Evolutionary conservation across 2,888 invertebrate species (phyloP).

Genomic region (Pristionchus fissidentatus): DNA sequence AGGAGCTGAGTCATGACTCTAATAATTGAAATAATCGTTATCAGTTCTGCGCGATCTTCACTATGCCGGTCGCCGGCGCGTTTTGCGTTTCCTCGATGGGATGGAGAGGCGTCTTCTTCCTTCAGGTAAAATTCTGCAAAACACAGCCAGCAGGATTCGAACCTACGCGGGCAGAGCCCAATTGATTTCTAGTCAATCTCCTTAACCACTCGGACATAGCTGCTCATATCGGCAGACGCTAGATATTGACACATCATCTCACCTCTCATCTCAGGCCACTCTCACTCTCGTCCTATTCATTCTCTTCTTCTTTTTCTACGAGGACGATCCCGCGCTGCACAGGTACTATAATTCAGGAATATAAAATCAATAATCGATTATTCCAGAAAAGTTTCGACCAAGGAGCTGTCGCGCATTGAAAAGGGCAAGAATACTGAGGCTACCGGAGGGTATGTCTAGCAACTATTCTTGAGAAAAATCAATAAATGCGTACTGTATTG

Average conservation of each 20-base stretch:
- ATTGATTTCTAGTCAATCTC: conserved; percentile 70
- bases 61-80: conserved; percentile 35
- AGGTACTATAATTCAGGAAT: neutral
- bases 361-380: neutral
- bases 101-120: conserved; percentile 46
- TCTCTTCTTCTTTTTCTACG: conserved; percentile 38
- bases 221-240: neutral
- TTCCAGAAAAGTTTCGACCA: conserved; percentile 43
- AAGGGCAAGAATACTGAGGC: conserved; percentile 19
- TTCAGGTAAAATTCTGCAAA: conserved; percentile 41
- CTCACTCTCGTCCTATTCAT: conserved; percentile 32
- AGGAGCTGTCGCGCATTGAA: conserved; percentile 28
- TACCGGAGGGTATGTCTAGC: conserved; percentile 1
- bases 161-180: conserved; percentile 68
- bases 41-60: conserved; percentile 48
- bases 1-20: no score
- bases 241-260: neutral
- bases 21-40: neutral
- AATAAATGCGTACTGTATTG: neutral
- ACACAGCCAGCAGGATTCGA: conserved; percentile 63
- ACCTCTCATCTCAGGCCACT: neutral
- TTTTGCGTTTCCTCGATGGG: conserved; percentile 45
- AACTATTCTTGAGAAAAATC: neutral
- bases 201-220: conserved; percentile 66
- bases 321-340: conserved; percentile 42